These are phyloP conservation scores for Tryphoninae sp. DNA, from an alignment of 2,888 invertebrate genomes.

Conservation along the genomic window DNA sequence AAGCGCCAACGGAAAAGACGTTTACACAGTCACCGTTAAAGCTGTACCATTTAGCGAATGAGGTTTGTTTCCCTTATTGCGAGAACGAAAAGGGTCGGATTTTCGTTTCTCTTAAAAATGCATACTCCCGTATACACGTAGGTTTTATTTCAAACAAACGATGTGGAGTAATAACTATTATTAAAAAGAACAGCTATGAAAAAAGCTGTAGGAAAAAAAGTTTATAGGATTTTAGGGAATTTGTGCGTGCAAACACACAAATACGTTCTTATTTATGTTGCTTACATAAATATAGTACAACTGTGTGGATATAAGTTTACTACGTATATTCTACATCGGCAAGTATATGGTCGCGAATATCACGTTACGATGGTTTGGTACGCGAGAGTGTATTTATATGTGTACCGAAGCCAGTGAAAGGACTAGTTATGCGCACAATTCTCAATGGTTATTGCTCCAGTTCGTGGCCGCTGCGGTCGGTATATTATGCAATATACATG, in stretches of 20 bases:
- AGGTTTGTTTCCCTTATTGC: slow-evolving; percentile 27
- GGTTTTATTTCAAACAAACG: neutral
- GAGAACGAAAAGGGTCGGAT: neutral
- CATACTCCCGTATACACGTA: neutral
- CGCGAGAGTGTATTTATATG: neutral
- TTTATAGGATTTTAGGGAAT: too few relatives aligned
- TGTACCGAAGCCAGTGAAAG: neutral
- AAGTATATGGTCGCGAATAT: neutral
- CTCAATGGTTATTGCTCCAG: slow-evolving; percentile 46
- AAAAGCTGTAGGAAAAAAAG: too few relatives aligned
- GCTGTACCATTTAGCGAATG: slow-evolving; percentile 51
- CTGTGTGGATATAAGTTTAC: neutral
- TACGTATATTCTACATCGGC: too few relatives aligned
- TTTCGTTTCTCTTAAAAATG: neutral
- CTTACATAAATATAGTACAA: neutral
- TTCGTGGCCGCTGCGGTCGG: slow-evolving; percentile 23
- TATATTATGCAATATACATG: neutral
- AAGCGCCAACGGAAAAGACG: slow-evolving; percentile 10
- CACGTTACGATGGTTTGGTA: neutral
- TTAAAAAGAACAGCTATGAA: too few relatives aligned
- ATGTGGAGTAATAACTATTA: too few relatives aligned
- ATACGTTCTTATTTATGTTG: neutral
- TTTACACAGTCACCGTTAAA: slow-evolving; percentile 43
- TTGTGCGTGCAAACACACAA: neutral
- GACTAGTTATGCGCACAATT: slow-evolving; percentile 6